Base-by-base conservation (phyloP, 2,113 vertebrate genomes). In the Malurus elegans region DNA sequence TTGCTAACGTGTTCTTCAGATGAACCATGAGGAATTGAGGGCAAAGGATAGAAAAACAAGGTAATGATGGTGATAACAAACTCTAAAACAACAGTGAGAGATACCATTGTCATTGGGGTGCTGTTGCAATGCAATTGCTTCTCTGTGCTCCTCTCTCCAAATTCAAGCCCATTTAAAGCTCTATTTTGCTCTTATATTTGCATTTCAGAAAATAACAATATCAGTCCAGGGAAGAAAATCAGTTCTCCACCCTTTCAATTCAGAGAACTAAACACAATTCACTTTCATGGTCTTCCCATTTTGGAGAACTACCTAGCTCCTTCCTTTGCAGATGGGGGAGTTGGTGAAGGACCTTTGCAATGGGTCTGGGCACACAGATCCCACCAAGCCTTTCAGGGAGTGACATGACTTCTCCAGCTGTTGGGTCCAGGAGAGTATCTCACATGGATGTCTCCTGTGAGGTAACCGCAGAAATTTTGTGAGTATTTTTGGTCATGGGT, bases 401-500 rank as follows among this genome's bases (percentile, higher is more conserved):
- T 38, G 17, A 78, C 7, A 75, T 54, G 12, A 48, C 10, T 90
- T 76, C 31, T 86, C 34, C 28, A 54, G 14, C 8, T 76, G 18
- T 34, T 70, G 58, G 15, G 6, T 44, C 8, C 20, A 38, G 54
- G 12, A 34, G 10, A 24, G 4, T 42, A 58, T 34, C n/a, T 70
- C 24, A 48, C 5, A 4, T 45, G 24, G 5, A 79, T 12, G 5
- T 79, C 57, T 74, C 12, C 4, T 48, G 48, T 21, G 16, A 50
- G 29, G 15, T 58, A 38, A 50, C 10, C 1, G 1, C 24, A 57
- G 8, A 8, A 21, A 3, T 61, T 83, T 36, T 0, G 0, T 29
- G 57, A 60, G 21, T 34, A 38, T 29, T 74, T 85, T 79, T 76
- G 13, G 36, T 23, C 21, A 3, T 20, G 18, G 5, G 19, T 85